A percentile compares a stretch with the other conserved stretches of the same genome.
These are phyloP conservation scores for Cantharis rustica DNA, from an alignment of 2,888 invertebrate species.

Conservation along the genomic window DNA sequence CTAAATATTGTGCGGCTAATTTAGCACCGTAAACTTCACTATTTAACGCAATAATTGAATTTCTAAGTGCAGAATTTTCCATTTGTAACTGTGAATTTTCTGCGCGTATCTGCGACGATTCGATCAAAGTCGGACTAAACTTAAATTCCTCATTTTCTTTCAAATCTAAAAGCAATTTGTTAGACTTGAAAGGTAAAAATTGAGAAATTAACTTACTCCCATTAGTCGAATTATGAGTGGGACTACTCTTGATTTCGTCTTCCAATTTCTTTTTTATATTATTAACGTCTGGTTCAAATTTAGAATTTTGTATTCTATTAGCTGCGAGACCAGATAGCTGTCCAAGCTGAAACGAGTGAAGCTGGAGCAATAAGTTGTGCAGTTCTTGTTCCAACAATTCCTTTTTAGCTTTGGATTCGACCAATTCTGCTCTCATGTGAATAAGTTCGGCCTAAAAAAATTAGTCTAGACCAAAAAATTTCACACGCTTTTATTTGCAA, in stretches of 20 bases:
- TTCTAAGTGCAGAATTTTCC: slow-evolving; percentile 73
- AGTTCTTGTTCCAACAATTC: slow-evolving; percentile 66
- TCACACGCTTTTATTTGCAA: slow-evolving; percentile 18
- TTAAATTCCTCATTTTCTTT: slow-evolving; percentile 50
- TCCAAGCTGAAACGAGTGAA: slow-evolving; percentile 65
- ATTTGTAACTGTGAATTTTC: slow-evolving; percentile 65
- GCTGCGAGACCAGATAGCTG: slow-evolving; percentile 55
- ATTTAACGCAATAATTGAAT: slow-evolving; percentile 74
- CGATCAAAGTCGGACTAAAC: slow-evolving; percentile 52
- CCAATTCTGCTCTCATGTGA: slow-evolving; percentile 74
- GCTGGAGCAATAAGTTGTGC: slow-evolving; percentile 64
- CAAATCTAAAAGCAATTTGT: slow-evolving; percentile 37
- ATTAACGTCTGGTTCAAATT: slow-evolving; percentile 53
- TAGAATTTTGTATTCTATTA: slow-evolving; percentile 50
- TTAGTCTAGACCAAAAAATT: slow-evolving; percentile 1
- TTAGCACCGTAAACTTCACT: slow-evolving; percentile 85
- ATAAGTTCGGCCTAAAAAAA: slow-evolving; percentile 75
- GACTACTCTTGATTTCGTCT: slow-evolving; percentile 54
- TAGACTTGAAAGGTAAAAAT: background rate
- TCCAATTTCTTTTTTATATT: slow-evolving; percentile 56
- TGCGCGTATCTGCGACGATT: slow-evolving; percentile 57
- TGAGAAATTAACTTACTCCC: slow-evolving; percentile 9
- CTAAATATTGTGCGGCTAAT: slow-evolving; percentile 83
- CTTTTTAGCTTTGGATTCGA: slow-evolving; percentile 69
- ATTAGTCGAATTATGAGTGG: slow-evolving; percentile 45